Base-by-base conservation (phyloP, 2,113 vertebrate species). In the Siphamia tubifer region DNA sequence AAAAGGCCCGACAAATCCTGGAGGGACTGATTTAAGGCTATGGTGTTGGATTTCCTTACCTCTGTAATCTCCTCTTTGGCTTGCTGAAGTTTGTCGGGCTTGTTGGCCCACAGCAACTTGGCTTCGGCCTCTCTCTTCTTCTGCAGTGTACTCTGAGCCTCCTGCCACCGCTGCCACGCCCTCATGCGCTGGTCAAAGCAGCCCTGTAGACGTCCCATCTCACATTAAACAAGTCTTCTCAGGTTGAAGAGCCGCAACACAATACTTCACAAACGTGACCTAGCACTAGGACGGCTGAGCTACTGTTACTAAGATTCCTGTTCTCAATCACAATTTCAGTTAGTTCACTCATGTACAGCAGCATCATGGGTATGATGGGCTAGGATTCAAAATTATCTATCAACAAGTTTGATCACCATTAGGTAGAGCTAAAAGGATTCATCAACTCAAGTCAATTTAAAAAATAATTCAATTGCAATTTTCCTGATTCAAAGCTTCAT, bases 91-190 rank as follows among this genome's bases (percentile, higher is more conserved):
- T 96, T 98, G 72, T 99, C 96, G 0, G 96, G 96, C 74, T 98
- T 99, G 89, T 97, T 98, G 66, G 97, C 95, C 96, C 96, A 98
- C 20, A 97, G 92, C 52, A 99, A 91, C 71, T 96, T 94, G 51
- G 97, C 96, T 69, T 99, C 97, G 0, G 90, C 87, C 79, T 99
- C 97, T 35, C 97, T 93, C 86, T 98, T 98, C 92, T 97, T 98
- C 89, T 98, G 97, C 53, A 99, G 90, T 0, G 87, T 94, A 83
- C 89, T 79, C 72, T 98, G 97, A 53, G 95, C 95, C 2, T 99
- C 97, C 86, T 98, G 97, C 95, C 96, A 98, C n/a, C 94, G 91
- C 83, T 99, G 97, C 97, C 97, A 99, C 0, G 84, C 92, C 79
- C 95, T 95, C 86, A 96, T 94, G 25, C 97, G 96, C 78, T 98